A percentile compares a stretch with the other conserved stretches of the same genome.
These are phyloP conservation scores for Neolamprologus longior DNA, from an alignment of 2,113 vertebrate genomes.

Conservation along the genomic window DNA sequence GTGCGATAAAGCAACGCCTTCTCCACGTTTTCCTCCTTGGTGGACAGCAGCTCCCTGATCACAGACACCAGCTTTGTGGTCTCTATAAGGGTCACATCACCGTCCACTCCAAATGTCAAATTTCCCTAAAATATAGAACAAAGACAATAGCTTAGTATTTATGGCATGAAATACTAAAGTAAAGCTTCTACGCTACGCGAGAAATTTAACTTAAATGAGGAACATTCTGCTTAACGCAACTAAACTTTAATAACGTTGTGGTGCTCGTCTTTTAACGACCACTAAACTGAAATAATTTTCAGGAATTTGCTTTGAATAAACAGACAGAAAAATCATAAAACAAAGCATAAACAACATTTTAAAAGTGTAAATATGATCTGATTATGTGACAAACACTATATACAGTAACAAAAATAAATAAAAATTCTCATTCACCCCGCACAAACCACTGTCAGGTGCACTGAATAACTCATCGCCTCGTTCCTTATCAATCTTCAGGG, in stretches of 20 bases:
- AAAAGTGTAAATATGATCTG: rapidly evolving
- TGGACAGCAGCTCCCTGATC: constrained; percentile 81
- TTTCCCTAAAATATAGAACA: constrained; percentile 78
- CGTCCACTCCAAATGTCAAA: constrained; percentile 85
- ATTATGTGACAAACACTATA: neutral
- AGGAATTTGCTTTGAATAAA: neutral
- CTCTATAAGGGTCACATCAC: constrained; percentile 86
- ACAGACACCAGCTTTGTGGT: constrained; percentile 78
- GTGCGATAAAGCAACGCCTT: constrained; percentile 93
- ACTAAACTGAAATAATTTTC: neutral
- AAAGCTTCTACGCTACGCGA: rapidly evolving
- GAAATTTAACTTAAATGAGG: neutral
- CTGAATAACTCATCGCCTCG: rapidly evolving
- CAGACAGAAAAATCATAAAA: neutral
- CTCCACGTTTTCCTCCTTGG: constrained; percentile 84
- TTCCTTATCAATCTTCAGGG: neutral
- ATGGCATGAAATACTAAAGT: neutral
- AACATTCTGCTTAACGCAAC: rapidly evolving
- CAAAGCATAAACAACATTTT: neutral
- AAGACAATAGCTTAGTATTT: neutral
- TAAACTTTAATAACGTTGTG: neutral
- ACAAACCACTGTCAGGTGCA: neutral
- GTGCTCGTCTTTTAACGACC: neutral
- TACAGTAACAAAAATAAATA: neutral
- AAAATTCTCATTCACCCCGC: neutral